Base-by-base conservation (phyloP, 2,113 vertebrate genomes). In the Heptranchias perlo region DNA sequence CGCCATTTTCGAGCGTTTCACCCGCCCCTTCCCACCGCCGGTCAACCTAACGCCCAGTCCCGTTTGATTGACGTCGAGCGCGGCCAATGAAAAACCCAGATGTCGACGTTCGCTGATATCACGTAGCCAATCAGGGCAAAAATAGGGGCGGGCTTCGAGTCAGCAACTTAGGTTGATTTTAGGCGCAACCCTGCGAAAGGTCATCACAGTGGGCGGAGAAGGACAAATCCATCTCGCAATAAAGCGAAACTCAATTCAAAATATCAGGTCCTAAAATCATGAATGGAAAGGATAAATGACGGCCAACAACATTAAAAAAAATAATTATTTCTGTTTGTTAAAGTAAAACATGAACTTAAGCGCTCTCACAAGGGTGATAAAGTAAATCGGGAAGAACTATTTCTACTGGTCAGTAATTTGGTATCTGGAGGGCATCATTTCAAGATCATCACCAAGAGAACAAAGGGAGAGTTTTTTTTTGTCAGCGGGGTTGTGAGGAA, bases 1-100 rank as follows among this genome's bases (percentile, higher is more conserved):
- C 97, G 98, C 97, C 98, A 98, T 98, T 96, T 98, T 98, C 97
- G 97, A 5, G 6, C 21, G 64, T 13, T 1, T 1, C 7, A 52
- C 65, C 93, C 39, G 23, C 44, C 93, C 62, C 47, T 23, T 10
- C 58, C 8, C 89, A 0, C 89, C 39, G 16, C 62, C 92, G 8
- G 16, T 44, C 87, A 91, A 61, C 54, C 87, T 5, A 31, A 61
- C 39, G 0, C 5, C 18, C 64, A 21, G 1, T 13, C 62, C 6
- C 39, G 2, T 16, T 8, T 78, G 28, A 91, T n/a, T 47, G 93
- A 94, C 35, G 62, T 11, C 39, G 28, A 0, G 1, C 7, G 0
- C 1, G 25, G 6, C 64, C 94, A 52, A 95, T 69, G 2, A 10
- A 4, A 31, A 28, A 11, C 23, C 3, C 25, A 2, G 3, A 25